Base-by-base conservation (phyloP, 2,888 invertebrate species). In the Drosophila silvestris region DNA sequence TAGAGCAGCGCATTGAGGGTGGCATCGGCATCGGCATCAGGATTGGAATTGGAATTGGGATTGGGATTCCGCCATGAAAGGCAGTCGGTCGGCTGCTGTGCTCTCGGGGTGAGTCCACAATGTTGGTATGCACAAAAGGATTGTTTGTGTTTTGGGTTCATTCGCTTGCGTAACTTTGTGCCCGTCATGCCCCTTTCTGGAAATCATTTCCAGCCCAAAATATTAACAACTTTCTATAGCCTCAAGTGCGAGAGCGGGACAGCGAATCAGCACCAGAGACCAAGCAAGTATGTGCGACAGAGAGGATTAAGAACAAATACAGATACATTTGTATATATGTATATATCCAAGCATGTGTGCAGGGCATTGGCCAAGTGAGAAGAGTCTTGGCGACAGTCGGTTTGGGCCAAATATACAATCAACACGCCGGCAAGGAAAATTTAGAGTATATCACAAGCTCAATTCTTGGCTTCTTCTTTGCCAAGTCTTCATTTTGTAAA, bases 1-100 rank as follows among this genome's bases (percentile, higher is more conserved):
- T 88, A 88, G 90, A 88, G 90, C 87, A 89, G 59, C 59, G 61
- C 70, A 57, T 79, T 81, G 89, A 85, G 89, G 86, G 85, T 86
- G 84, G 81, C 41, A 81, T 28, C 26, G 26, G 28, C 54, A 56
- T 53, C 39, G 28, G 50, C 28, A 44, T 60, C 39, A 39, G 6
- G 12, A 56, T 52, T 19, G 22, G 26, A 19, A 12, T 19, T 28
- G 52, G 35, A 5, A 19, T 47, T 44, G 47, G 5, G 16, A 54
- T 41, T 16, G 9, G 16, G 30, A 14, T 14, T n/a, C 14, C 47
- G 22, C 50, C 39, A 5, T 61, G 37, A 59, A 58, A 47, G 59
- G 19, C 56, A 44, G 62, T 16, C 57, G n/a, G 16, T 2, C 33
- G 69, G 53, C 16, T 41, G 33, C 19, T 32, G 56, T 28, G 28